Conservation (phyloP, 1,140 invertebrate species). For the Drosophila pruinosa region DNA sequence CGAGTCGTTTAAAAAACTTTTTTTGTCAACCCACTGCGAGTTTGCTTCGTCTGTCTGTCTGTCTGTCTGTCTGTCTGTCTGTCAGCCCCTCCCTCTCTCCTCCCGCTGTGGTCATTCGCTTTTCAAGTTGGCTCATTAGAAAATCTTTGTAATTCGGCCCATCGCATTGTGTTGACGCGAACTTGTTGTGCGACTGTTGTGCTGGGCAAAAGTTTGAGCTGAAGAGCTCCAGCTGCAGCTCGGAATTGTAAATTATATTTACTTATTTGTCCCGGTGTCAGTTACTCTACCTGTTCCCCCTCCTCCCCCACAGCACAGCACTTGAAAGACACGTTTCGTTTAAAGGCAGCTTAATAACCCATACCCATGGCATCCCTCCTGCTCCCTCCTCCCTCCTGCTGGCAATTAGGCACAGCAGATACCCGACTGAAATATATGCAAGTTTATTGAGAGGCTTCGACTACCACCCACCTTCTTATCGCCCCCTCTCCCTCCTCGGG, state of each 20-base stretch:
- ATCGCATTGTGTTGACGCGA: constrained; percentile 45
- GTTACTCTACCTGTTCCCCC: constrained; percentile 42
- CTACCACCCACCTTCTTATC: background rate
- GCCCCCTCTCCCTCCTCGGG: background rate
- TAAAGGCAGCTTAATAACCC: constrained; percentile 14
- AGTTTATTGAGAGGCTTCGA: background rate
- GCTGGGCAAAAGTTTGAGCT: constrained; percentile 44
- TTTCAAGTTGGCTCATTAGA: constrained; percentile 74
- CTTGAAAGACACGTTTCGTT: constrained; percentile 16
- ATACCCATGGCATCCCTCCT: background rate
- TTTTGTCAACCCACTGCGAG: background rate
- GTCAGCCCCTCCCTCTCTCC: background rate
- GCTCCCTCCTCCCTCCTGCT: constrained; percentile 21
- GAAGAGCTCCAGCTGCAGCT: constrained; percentile 36
- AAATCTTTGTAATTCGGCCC: constrained; percentile 68
- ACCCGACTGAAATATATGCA: constrained; percentile 2
- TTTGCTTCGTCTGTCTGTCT: too few relatives aligned
- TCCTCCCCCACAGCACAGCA: background rate
- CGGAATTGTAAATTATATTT: constrained; percentile 65
- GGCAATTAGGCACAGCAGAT: constrained; percentile 19
- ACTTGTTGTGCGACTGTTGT: constrained; percentile 21
- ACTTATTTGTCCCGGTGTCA: constrained; percentile 58
- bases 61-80: background rate
- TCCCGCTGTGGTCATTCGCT: constrained; percentile 26
- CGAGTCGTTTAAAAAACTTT: background rate